phyloP scores from a whole-genome alignment of 2,113 vertebrate genomes.

The Brachypodius melanocephalos region DNA sequence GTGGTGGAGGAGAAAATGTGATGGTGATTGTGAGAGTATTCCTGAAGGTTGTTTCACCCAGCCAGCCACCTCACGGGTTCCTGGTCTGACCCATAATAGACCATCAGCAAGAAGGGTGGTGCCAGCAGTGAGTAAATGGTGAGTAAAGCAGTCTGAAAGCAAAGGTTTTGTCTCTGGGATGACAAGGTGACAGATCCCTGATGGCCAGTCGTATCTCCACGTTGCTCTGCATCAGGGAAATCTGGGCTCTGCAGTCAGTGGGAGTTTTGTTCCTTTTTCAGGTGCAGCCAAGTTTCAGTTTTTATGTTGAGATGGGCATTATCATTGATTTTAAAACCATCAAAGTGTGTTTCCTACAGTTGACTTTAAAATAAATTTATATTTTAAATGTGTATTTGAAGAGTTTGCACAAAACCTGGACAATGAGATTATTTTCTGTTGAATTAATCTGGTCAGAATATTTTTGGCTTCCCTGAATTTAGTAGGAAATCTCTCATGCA shows the following conservation, averaged over 20 bases:
- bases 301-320: neutral
- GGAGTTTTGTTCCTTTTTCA: neutral
- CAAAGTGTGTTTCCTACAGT: neutral
- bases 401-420: neutral
- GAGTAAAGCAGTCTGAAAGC: neutral
- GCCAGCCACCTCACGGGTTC: neutral
- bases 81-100: neutral
- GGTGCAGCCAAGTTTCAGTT: neutral
- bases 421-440: neutral
- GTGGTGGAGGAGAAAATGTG: neutral
- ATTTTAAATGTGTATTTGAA: neutral
- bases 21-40: neutral
- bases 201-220: neutral
- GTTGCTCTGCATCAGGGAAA: neutral
- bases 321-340: neutral
- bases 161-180: neutral
- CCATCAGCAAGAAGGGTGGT: neutral
- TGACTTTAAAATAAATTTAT: neutral
- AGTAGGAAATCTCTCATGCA: neutral
- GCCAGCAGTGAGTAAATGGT: too few relatives aligned
- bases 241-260: neutral
- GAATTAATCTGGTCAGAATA: neutral
- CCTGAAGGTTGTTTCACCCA: neutral
- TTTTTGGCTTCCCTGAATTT: neutral
- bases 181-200: neutral